Conservation (phyloP, 2,113 vertebrate species). For the Carassius carassius region DNA sequence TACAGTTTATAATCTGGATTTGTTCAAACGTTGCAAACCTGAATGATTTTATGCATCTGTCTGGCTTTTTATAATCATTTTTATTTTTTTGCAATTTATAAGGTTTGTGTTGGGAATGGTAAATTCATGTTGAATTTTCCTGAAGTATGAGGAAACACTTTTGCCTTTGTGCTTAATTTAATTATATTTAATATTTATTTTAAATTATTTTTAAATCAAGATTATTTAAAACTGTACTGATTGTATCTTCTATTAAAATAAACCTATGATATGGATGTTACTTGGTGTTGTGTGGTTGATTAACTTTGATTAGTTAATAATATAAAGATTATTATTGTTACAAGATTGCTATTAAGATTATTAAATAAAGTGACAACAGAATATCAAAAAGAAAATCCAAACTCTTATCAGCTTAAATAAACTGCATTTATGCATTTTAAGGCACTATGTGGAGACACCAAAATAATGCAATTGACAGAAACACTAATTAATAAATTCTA, state of each 20-base stretch:
- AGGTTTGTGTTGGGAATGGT: not conserved
- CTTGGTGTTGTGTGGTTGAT: not conserved
- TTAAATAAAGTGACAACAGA: not conserved
- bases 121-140: constrained; percentile 28
- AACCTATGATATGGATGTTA: not conserved
- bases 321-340: too few relatives aligned
- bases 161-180: not conserved
- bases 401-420: too few relatives aligned
- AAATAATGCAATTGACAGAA: too few relatives aligned
- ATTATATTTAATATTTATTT: not conserved
- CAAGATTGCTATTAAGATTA: too few relatives aligned
- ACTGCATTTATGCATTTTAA: too few relatives aligned
- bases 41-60: not conserved
- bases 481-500: too few relatives aligned
- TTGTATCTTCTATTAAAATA: not conserved
- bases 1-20: constrained; percentile 45
- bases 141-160: not conserved
- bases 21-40: not conserved
- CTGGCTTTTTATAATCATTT: not conserved
- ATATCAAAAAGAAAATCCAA: not conserved
- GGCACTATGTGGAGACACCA: too few relatives aligned
- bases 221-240: not conserved
- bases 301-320: not conserved
- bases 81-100: too few relatives aligned
- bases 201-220: not conserved